Conservation (phyloP, 2,113 vertebrate genomes). For the Brachyhypopomus occidentalis region DNA sequence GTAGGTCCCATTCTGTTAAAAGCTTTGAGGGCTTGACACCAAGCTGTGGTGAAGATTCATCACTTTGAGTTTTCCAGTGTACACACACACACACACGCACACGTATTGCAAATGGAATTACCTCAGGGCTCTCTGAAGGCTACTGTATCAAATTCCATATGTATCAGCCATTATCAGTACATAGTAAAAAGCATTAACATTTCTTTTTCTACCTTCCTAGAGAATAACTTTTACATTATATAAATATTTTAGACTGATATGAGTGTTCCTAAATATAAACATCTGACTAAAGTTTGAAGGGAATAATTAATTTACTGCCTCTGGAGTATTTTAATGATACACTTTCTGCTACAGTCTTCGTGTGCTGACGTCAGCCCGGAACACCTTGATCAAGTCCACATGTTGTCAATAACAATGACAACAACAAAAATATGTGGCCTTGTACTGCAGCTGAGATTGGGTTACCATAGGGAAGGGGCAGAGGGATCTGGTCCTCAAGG, state of each 20-base stretch:
- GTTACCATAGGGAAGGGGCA: conserved; percentile 14
- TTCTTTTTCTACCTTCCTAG: too few species aligned
- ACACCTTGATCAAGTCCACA: neutral
- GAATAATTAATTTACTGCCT: neutral
- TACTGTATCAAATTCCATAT: too few species aligned
- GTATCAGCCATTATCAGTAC: too few species aligned
- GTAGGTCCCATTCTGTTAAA: neutral
- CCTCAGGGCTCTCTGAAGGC: too few species aligned
- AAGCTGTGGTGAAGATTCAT: neutral
- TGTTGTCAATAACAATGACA: neutral
- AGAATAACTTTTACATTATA: too few species aligned
- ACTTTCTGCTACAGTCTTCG: neutral
- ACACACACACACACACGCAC: neutral
- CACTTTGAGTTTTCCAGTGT: neutral
- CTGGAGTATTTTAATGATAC: neutral
- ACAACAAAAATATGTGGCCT: neutral
- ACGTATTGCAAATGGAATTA: too few species aligned
- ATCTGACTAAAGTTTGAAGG: neutral
- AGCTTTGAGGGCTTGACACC: neutral
- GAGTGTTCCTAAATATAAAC: too few species aligned
- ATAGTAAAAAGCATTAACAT: too few species aligned
- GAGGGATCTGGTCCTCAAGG: conserved; percentile 21
- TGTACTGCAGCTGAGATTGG: conserved; percentile 10
- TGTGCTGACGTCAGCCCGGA: neutral
- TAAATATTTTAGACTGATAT: too few species aligned